Percentiles rank a stretch among this genome's conserved stretches.
Evolutionary conservation across 2,888 invertebrate species (phyloP).

Genomic region (Dugesia japonica): DNA sequence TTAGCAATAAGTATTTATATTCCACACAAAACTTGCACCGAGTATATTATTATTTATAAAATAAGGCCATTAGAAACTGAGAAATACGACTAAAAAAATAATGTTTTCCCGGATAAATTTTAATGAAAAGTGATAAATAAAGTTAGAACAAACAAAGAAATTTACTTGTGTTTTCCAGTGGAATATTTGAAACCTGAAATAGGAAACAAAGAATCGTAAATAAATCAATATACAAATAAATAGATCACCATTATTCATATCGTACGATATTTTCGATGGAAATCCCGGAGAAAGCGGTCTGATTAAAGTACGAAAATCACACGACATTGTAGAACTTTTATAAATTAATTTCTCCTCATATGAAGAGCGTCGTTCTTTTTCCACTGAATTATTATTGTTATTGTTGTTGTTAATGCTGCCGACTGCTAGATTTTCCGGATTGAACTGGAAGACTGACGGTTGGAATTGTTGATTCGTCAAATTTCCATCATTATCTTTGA

Average conservation of each 20-base stretch:
- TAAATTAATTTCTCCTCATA: background rate
- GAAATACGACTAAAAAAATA: no score
- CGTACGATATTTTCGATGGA: background rate
- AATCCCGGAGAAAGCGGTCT: background rate
- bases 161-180: no score
- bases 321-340: background rate
- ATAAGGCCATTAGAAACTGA: no score
- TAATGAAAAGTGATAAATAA: no score
- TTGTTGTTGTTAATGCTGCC: background rate
- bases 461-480: background rate
- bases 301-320: background rate
- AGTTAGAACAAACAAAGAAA: no score
- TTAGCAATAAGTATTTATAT: no score
- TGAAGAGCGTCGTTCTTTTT: background rate
- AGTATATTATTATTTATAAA: no score
- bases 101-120: no score
- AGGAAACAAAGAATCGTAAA: no score
- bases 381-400: background rate
- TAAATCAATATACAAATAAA: no score
- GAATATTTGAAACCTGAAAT: no score
- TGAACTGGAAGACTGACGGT: background rate
- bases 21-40: no score
- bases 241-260: slow-evolving; percentile 2
- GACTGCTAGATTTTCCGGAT: background rate
- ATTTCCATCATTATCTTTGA: background rate